phyloP scores from a whole-genome alignment of 92 coral and sea anemone genomes.

The Galaxea fascicularis region DNA sequence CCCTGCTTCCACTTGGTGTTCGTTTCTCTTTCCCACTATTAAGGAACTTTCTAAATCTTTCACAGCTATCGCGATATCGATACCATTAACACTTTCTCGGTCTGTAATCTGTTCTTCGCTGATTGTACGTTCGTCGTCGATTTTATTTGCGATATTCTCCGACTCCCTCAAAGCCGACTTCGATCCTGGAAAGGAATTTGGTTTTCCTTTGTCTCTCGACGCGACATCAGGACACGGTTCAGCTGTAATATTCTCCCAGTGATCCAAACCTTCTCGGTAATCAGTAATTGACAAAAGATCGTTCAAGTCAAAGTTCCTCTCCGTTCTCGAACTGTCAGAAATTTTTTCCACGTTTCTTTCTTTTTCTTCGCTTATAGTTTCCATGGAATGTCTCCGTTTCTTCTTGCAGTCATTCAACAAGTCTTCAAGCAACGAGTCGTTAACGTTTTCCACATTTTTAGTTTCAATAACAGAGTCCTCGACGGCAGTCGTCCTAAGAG shows the following conservation, averaged over 20 bases:
- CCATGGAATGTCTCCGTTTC: constrained; percentile 21
- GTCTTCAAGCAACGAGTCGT: constrained; percentile 45
- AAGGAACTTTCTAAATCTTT: no score
- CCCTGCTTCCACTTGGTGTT: not conserved
- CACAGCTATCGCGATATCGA: not conserved
- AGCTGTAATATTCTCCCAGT: not conserved
- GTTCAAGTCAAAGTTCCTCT: not conserved
- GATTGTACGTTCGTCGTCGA: not conserved
- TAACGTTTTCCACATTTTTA: not conserved
- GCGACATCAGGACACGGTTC: not conserved
- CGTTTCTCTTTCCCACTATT: not conserved
- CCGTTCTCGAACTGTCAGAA: not conserved
- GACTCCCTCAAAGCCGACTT: not conserved
- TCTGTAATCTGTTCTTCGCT: not conserved
- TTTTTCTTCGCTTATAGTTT: constrained; percentile 3
- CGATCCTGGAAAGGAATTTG: not conserved
- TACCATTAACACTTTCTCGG: not conserved
- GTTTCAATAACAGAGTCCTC: not conserved
- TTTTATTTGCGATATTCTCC: not conserved
- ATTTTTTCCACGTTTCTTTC: not conserved
- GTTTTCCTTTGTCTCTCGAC: not conserved
- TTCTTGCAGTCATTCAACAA: constrained; percentile 40
- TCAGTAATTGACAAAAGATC: not conserved
- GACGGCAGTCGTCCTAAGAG: not conserved
- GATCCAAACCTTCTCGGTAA: not conserved